Evolutionary conservation across 2,888 invertebrate species (phyloP).

Genomic region (Chloromyia formosa): DNA sequence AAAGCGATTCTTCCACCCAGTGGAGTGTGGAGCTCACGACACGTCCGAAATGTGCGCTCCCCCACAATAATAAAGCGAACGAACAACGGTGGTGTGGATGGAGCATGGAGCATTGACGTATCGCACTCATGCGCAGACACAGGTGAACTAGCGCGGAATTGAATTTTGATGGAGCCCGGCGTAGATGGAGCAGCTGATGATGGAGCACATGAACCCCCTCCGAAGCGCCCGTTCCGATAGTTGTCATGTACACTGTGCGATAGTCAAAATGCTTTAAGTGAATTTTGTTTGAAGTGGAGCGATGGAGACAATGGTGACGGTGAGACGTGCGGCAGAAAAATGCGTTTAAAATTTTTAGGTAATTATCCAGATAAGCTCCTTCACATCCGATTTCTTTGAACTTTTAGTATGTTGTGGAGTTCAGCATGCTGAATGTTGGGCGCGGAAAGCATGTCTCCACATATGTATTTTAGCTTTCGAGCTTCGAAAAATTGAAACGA

Average conservation of each 20-base stretch:
- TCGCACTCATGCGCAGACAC: slow-evolving; percentile 42
- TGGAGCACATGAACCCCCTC: slow-evolving; percentile 7
- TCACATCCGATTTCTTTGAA: too few species aligned
- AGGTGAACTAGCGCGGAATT: slow-evolving; percentile 40
- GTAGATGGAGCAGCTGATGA: slow-evolving; percentile 14
- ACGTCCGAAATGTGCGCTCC: slow-evolving; percentile 18
- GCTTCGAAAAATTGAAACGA: too few species aligned
- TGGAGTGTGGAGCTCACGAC: slow-evolving; percentile 15
- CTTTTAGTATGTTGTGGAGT: too few species aligned
- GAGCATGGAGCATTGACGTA: slow-evolving; percentile 34
- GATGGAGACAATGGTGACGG: neutral
- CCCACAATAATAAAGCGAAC: neutral
- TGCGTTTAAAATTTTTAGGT: too few species aligned
- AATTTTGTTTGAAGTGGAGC: too few species aligned
- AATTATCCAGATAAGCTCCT: too few species aligned
- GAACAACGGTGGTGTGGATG: neutral
- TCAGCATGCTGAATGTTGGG: too few species aligned
- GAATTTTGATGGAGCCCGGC: slow-evolving; percentile 37
- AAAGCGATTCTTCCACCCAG: slow-evolving; percentile 28
- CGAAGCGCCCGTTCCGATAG: neutral
- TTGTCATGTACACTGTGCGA: slow-evolving; percentile 27
- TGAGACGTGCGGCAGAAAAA: too few species aligned
- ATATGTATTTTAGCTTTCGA: too few species aligned
- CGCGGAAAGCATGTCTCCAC: too few species aligned
- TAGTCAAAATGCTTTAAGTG: slow-evolving; percentile 9